Conservation (phyloP, 2,888 invertebrate genomes). For the Platerodrilus igneus region DNA sequence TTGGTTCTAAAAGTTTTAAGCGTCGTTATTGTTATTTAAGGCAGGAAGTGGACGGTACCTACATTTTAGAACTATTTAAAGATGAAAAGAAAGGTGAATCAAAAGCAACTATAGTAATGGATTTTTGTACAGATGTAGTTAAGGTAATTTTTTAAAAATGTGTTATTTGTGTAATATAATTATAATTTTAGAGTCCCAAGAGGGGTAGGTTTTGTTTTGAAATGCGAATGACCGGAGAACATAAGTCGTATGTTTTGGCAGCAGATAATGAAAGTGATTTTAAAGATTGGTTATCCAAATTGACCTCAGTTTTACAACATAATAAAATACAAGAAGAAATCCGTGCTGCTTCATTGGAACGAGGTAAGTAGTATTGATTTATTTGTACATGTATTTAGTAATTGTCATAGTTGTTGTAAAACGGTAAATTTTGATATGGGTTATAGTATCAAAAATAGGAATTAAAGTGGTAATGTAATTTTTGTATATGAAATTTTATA, state of each 20-base stretch:
- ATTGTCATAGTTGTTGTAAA: no score
- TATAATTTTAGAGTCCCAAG: slow-evolving; percentile 66
- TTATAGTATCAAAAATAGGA: no score
- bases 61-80: slow-evolving; percentile 87
- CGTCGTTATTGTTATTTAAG: slow-evolving; percentile 84
- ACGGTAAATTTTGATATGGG: no score
- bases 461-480: no score
- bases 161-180: background rate
- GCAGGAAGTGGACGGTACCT: slow-evolving; percentile 86
- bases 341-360: slow-evolving; percentile 62
- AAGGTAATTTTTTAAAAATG: slow-evolving; percentile 61
- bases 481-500: no score
- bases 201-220: slow-evolving; percentile 84
- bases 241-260: slow-evolving; percentile 80
- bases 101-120: slow-evolving; percentile 89
- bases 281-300: slow-evolving; percentile 77
- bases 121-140: slow-evolving; percentile 86
- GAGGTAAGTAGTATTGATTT: slow-evolving; percentile 41
- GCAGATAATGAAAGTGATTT: slow-evolving; percentile 81
- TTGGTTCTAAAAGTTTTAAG: slow-evolving; percentile 90
- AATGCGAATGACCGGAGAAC: slow-evolving; percentile 77
- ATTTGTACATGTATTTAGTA: no score
- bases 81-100: slow-evolving; percentile 89
- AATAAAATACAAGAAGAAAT: slow-evolving; percentile 77
- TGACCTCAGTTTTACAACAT: slow-evolving; percentile 79